Base-by-base conservation (phyloP, 2,797 vertebrate species). In the Amniataba percoides region DNA sequence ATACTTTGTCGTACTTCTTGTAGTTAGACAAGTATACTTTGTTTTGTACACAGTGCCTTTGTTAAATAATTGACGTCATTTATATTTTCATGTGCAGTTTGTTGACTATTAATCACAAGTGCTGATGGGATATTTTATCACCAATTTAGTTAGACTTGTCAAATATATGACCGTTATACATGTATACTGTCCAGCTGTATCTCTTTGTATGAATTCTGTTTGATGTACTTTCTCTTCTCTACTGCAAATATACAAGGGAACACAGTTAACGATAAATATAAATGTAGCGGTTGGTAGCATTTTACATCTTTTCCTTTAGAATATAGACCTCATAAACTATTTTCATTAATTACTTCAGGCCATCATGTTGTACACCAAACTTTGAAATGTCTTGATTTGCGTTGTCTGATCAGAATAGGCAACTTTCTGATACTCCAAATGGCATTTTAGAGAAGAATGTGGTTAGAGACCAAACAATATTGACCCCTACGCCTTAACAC, bases 401-500 rank as follows among this genome's bases (percentile, higher is more conserved):
- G 40, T 81, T 48, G 21, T 80, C 53, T 72, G 74, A 71, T 82
- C 45, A 74, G 52, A 46, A 34, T 19, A 72, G 39, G 51, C 68
- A 51, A 56, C 49, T 56, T 82, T 53, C n/a, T 57, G 65, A 78
- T 49, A 21, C 52, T 71, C 27, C 3, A 40, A 57, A 72, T 76
- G 66, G 74, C 66, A 73, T 81, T 74, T 61, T 63, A 81, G 58
- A 74, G 31, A 59, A 77, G 63, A 87, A 68, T 59, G 71, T 79
- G 69, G 34, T 70, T 61, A 8, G 79, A 86, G 82, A 90, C 89
- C 85, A 90, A 92, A 86, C 62, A 51, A 66, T 65, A 15, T 49
- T 75, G 39, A 85, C 74, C 83, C 74, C 83, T 68, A 70, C 21
- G 84, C 84, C 86, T 89, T 92, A 92, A 89, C 81, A 74, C 58